Percentiles rank a stretch among this genome's conserved stretches.
These are phyloP conservation scores for Hydrozoanthus tunicans DNA, from an alignment of 64 coral and sea anemone species.

Conservation along the genomic window DNA sequence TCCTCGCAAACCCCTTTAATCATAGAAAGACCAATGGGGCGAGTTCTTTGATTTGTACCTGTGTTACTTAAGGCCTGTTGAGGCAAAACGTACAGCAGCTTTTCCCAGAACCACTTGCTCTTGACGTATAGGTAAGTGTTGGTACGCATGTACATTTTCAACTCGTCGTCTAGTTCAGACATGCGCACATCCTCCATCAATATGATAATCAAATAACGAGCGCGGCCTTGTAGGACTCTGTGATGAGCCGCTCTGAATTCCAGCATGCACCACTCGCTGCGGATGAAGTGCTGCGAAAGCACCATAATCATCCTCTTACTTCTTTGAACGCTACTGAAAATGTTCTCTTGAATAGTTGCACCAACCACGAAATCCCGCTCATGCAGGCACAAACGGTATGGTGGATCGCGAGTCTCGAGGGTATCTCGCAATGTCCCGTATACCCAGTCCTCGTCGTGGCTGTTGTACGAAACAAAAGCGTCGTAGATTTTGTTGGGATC, in stretches of 20 bases:
- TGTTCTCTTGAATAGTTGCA: conserved; percentile 71
- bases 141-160: conserved; percentile 20
- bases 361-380: conserved; percentile 72
- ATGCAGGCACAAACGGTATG: conserved; percentile 74
- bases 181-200: conserved; percentile 16
- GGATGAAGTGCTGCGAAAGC: conserved; percentile 17
- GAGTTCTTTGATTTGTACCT: not conserved
- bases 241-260: conserved; percentile 19
- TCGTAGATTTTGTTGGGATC: conserved; percentile 79
- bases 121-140: conserved; percentile 9
- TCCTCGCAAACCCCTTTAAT: not conserved
- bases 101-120: conserved; percentile 24
- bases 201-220: conserved; percentile 22
- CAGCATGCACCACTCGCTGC: conserved; percentile 8
- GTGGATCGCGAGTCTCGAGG: conserved; percentile 65
- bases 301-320: conserved; percentile 60
- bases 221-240: not conserved
- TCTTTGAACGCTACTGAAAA: conserved; percentile 60
- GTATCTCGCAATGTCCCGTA: conserved; percentile 27
- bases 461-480: conserved; percentile 79
- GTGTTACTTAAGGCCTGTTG: not conserved
- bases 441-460: conserved; percentile 66
- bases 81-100: conserved; percentile 22
- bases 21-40: not conserved
- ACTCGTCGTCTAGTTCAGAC: not conserved